Evolutionary conservation across 2,113 vertebrate species (phyloP).

Genomic region (Neopipo cinnamomea): DNA sequence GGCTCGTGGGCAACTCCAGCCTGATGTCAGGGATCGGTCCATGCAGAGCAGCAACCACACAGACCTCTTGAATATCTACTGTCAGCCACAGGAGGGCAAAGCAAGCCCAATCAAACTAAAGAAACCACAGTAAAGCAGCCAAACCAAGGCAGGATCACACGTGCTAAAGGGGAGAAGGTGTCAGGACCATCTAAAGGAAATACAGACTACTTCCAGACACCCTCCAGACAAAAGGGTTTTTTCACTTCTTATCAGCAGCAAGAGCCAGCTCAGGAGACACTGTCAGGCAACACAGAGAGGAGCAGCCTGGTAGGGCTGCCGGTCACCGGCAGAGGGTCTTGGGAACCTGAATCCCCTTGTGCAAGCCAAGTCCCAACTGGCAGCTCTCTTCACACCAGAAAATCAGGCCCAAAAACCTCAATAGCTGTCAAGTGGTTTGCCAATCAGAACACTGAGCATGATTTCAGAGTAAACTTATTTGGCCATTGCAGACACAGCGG

Average conservation of each 20-base stretch:
- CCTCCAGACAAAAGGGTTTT: neutral
- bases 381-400: neutral
- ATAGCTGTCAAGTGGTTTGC: neutral
- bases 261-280: neutral
- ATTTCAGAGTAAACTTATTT: conserved; percentile 2
- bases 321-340: neutral
- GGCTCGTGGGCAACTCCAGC: neutral
- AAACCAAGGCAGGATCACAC: neutral
- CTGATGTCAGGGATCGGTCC: neutral
- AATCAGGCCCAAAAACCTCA: neutral
- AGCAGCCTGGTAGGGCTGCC: rapidly evolving
- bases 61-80: neutral
- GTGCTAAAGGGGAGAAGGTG: neutral
- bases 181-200: neutral
- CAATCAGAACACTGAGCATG: neutral
- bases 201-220: neutral
- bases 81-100: conserved; percentile 55
- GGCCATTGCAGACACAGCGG: neutral
- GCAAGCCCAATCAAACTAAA: neutral
- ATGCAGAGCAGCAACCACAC: rapidly evolving
- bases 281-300: rapidly evolving
- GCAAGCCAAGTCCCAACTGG: neutral
- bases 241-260: neutral
- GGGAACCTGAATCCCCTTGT: neutral
- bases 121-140: neutral